These are phyloP conservation scores for Myripristis jacobus DNA, from an alignment of 2,797 vertebrate genomes.

Conservation along the genomic window DNA sequence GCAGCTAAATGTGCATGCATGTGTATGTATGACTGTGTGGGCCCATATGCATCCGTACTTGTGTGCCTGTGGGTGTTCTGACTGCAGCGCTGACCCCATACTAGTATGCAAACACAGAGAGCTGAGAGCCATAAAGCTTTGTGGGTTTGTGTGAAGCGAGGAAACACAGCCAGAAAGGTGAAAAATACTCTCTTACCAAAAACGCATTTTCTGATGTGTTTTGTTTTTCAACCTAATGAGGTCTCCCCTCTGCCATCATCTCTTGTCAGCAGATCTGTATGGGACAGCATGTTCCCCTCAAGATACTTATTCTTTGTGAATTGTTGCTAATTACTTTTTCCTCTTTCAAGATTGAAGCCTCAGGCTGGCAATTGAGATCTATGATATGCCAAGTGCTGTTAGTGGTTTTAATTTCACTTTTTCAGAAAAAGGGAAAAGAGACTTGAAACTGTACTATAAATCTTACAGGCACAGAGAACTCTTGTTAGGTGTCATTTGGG, in stretches of 20 bases:
- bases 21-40: background rate
- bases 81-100: background rate
- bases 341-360: background rate
- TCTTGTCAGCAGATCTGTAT: background rate
- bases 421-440: background rate
- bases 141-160: too few species aligned
- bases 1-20: slow-evolving; percentile 3
- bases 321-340: background rate
- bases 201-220: background rate
- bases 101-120: background rate
- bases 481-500: background rate
- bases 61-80: slow-evolving; percentile 10
- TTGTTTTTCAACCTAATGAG: background rate
- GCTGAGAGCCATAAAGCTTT: background rate
- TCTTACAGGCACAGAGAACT: background rate
- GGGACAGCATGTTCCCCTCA: background rate
- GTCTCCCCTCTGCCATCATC: background rate
- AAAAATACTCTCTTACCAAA: background rate
- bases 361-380: background rate
- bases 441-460: background rate
- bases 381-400: background rate
- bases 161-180: background rate
- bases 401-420: background rate
- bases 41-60: background rate
- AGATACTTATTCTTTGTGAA: background rate